A percentile compares a stretch with the other conserved stretches of the same genome.
Conservation (phyloP, 2,888 invertebrate genomes). For the Athetis lepigone region DNA sequence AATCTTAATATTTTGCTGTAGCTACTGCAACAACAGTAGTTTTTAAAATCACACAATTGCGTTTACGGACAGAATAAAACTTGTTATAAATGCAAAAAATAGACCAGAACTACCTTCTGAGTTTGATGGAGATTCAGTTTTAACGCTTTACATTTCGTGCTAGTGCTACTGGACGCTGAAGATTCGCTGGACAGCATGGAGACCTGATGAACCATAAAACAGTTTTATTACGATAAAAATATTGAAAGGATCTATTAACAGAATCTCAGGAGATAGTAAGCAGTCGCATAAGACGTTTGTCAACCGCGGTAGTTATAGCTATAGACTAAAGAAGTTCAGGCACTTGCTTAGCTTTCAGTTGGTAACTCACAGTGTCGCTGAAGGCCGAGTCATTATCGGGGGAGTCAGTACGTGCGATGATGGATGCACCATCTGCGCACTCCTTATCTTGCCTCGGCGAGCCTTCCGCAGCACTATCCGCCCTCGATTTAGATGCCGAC, state of each 20-base stretch:
- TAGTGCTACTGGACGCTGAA: slow-evolving; percentile 96
- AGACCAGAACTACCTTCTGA: slow-evolving; percentile 76
- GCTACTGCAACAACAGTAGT: not conserved
- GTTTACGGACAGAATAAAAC: not conserved
- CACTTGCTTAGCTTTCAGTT: not conserved
- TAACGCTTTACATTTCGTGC: slow-evolving; percentile 89
- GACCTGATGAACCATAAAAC: slow-evolving; percentile 83
- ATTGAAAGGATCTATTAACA: not conserved
- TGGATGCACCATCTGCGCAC: slow-evolving; percentile 79
- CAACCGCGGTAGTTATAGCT: not conserved
- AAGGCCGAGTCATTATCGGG: slow-evolving; percentile 99
- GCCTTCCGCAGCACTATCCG: slow-evolving; percentile 67
- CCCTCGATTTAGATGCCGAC: slow-evolving; percentile 74
- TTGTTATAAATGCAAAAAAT: not conserved
- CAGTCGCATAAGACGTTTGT: not conserved
- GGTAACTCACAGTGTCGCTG: slow-evolving; percentile 97
- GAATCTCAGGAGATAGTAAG: not conserved
- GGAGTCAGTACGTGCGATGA: slow-evolving; percentile 94
- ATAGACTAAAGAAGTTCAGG: not conserved
- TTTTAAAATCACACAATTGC: not conserved
- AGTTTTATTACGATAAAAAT: not conserved
- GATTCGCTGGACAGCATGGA: slow-evolving; percentile 98
- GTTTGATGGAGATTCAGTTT: slow-evolving; percentile 82
- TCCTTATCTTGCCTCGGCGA: slow-evolving; percentile 79
- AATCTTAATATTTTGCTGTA: no score